Conservation (phyloP, 2,113 vertebrate species). For the Dasyprocta punctata region DNA sequence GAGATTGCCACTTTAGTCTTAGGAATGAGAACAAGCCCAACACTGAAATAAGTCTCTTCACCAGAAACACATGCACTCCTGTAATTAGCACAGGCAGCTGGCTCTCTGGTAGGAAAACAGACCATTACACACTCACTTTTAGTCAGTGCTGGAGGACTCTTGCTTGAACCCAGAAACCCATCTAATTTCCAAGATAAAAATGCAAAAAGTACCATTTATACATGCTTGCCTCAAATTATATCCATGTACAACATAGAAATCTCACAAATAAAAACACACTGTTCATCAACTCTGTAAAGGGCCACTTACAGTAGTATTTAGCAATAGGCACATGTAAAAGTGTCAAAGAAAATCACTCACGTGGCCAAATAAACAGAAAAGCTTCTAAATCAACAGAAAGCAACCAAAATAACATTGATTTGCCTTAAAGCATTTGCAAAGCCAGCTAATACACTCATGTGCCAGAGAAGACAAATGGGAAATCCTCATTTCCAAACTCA, state of each 20-base stretch:
- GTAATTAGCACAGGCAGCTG: slow-evolving; percentile 68
- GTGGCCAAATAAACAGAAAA: slow-evolving; percentile 39
- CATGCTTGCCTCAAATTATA: slow-evolving; percentile 18
- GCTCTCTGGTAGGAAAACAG: slow-evolving; percentile 1
- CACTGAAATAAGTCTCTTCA: slow-evolving; percentile 59
- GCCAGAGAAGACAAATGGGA: slow-evolving; percentile 79
- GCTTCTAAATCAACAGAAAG: slow-evolving; percentile 66
- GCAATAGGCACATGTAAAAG: slow-evolving; percentile 42
- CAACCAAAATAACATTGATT: slow-evolving; percentile 57
- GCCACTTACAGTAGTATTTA: slow-evolving; percentile 17
- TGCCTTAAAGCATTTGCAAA: slow-evolving; percentile 65
- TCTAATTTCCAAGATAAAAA: slow-evolving; percentile 52
- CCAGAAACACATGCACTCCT: slow-evolving; percentile 41
- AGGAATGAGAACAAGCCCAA: slow-evolving; percentile 63
- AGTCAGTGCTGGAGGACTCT: neutral
- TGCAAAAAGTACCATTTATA: slow-evolving; percentile 41
- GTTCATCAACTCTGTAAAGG: slow-evolving; percentile 20
- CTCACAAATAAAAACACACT: slow-evolving; percentile 17
- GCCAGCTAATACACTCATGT: slow-evolving; percentile 56
- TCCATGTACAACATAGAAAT: neutral
- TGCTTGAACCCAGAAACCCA: slow-evolving; percentile 32
- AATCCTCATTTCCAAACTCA: slow-evolving; percentile 58
- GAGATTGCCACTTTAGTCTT: slow-evolving; percentile 51
- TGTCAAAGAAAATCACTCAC: slow-evolving; percentile 38
- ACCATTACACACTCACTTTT: neutral